These are phyloP conservation scores for Coelinius sp. DNA, from an alignment of 2,888 invertebrate species.

Conservation along the genomic window DNA sequence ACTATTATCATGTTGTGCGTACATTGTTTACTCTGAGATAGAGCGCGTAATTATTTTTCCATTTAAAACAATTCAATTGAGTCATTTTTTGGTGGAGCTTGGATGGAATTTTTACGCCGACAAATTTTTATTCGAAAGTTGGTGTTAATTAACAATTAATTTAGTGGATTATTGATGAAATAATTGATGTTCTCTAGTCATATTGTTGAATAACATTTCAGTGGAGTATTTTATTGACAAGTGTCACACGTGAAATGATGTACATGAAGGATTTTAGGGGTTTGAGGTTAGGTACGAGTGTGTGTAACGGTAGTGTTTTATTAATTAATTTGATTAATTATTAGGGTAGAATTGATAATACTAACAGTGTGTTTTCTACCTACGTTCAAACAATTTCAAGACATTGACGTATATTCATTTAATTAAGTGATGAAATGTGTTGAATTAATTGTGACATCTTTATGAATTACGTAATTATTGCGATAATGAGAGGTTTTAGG, in stretches of 20 bases:
- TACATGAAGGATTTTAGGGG: constrained; percentile 45
- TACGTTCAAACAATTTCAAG: background rate
- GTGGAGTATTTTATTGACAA: background rate
- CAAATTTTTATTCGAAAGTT: too few species aligned
- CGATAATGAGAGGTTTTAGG: too few species aligned
- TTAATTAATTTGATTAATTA: constrained; percentile 33
- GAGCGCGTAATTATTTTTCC: background rate
- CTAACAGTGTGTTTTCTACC: background rate
- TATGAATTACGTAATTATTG: too few species aligned
- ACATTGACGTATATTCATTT: too few species aligned
- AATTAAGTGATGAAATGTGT: too few species aligned
- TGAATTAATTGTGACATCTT: too few species aligned
- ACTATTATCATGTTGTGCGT: background rate
- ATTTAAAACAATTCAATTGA: background rate
- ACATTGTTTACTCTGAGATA: constrained; percentile 3
- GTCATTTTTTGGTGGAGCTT: background rate
- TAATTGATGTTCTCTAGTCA: background rate
- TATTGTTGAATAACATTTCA: background rate
- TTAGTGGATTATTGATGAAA: background rate
- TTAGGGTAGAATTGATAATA: background rate
- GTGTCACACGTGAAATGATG: constrained; percentile 1
- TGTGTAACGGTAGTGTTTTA: constrained; percentile 24
- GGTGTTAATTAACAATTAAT: too few species aligned
- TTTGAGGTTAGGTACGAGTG: constrained; percentile 53
- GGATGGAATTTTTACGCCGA: too few species aligned